Base-by-base conservation (phyloP, 2,797 vertebrate genomes). In the Miichthys miiuy region DNA sequence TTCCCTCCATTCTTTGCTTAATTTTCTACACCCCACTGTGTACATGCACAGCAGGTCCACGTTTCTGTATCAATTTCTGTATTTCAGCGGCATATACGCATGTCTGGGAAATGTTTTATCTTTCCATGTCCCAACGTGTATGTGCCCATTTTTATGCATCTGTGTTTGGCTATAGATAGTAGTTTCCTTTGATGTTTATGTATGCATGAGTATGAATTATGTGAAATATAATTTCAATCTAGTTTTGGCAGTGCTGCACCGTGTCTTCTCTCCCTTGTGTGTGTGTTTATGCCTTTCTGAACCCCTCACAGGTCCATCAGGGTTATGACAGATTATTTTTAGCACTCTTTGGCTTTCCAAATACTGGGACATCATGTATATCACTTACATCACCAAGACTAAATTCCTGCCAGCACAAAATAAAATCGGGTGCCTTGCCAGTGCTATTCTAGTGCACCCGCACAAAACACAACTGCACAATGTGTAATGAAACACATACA, bases 401-500 rank as follows among this genome's bases (percentile, higher is more conserved):
- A 64, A 79, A 70, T 63, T 70, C 46, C 68, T 75, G 71, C 56
- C 77, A 68, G 77, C 38, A 52, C 23, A 73, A 82, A 85, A 75
- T 62, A 75, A 72, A 86, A 80, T 3, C 71, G 25, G 55, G 55
- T 77, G 66, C 72, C 34, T 67, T 77, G 63, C 76, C 80, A 79
- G 44, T 17, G 1, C 25, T 70, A 51, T 75, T 81, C 46, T 58
- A 38, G 34, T 46, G 25, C 51, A 56, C 69, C 67, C 18, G 12
- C 66, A 69, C 60, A 52, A 68, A 87, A 67, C 67, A 60, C 76
- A 63, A 68, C 44, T 56, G 56, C 55, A 57, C 83, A 68, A 14
- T 27, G 41, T 80, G 77, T 75, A 89, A 87, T 88, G 74, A 87
- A 89, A 88, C 52, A 62, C 86, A 86, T 85, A 66, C 70, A 65